A percentile compares a stretch with the other conserved stretches of the same genome.
Conservation (phyloP, 1,140 invertebrate species). For the Caenorhabditis remanei region DNA sequence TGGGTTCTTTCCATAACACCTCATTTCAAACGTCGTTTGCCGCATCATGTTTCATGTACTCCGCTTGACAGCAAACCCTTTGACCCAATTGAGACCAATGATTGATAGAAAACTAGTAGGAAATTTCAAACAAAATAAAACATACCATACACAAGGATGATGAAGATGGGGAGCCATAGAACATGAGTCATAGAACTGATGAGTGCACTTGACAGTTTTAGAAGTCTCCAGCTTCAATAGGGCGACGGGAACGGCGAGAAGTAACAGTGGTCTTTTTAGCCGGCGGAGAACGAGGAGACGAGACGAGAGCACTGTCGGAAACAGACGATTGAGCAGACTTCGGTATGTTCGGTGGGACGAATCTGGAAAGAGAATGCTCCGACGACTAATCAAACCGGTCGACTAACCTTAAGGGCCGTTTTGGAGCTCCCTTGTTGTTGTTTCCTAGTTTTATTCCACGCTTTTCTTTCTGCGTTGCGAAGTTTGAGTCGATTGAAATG, state of each 20-base stretch:
- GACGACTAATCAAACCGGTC: not conserved
- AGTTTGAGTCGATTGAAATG: not conserved
- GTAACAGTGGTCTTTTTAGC: not conserved
- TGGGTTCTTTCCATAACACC: not conserved
- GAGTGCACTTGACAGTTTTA: not conserved
- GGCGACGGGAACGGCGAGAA: slow-evolving; percentile 16
- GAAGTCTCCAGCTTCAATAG: slow-evolving; percentile 11
- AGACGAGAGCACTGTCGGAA: not conserved
- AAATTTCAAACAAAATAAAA: not conserved
- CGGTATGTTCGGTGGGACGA: slow-evolving; percentile 5
- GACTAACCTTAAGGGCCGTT: not conserved
- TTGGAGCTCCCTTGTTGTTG: slow-evolving; percentile 25
- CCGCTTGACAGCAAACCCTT: slow-evolving; percentile 21
- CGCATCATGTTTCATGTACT: slow-evolving; percentile 54
- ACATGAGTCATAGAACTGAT: slow-evolving; percentile 7
- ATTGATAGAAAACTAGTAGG: not conserved
- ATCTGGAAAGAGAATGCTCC: not conserved
- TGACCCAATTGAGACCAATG: slow-evolving; percentile 37
- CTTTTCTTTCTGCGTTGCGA: not conserved
- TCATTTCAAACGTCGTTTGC: slow-evolving; percentile 45
- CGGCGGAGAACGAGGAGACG: slow-evolving; percentile 15
- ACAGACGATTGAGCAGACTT: slow-evolving; percentile 7
- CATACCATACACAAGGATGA: not conserved
- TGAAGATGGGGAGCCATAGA: not conserved
- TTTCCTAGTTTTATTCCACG: not conserved